A percentile compares a stretch with the other conserved stretches of the same genome.
Conservation (phyloP, 1,140 invertebrate species). For the Ostrea denselamellosa region DNA sequence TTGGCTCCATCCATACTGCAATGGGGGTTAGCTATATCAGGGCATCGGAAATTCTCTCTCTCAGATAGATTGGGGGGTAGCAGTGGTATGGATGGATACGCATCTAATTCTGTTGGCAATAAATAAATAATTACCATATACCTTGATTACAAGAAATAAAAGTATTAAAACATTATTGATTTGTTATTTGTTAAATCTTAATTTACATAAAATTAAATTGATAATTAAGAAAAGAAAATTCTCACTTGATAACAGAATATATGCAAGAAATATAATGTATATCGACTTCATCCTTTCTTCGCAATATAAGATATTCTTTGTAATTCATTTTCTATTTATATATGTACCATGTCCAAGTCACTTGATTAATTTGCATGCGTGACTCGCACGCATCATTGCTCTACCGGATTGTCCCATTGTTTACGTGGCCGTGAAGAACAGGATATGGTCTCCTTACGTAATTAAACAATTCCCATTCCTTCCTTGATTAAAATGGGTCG, state of each 20-base stretch:
- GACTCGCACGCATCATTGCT: neutral
- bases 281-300: neutral
- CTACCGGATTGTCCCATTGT: neutral
- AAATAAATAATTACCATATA: neutral
- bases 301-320: neutral
- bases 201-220: neutral
- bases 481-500: neutral
- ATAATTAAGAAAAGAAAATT: neutral
- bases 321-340: neutral
- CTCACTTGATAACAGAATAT: conserved; percentile 15
- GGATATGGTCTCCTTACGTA: neutral
- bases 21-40: neutral
- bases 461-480: conserved; percentile 28
- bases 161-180: neutral
- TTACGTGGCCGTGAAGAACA: neutral
- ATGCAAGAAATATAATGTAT: neutral
- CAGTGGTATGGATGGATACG: neutral
- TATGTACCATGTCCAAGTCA: neutral
- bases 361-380: neutral
- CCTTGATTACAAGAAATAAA: no score
- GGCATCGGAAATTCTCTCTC: neutral
- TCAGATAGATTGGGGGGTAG: neutral
- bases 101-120: neutral
- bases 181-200: neutral
- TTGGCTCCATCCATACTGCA: neutral